Evolutionary conservation across 2,113 vertebrate species (phyloP), one percentile per base, ranked within the genome.

Genomic region (Notothenia rossii): DNA sequence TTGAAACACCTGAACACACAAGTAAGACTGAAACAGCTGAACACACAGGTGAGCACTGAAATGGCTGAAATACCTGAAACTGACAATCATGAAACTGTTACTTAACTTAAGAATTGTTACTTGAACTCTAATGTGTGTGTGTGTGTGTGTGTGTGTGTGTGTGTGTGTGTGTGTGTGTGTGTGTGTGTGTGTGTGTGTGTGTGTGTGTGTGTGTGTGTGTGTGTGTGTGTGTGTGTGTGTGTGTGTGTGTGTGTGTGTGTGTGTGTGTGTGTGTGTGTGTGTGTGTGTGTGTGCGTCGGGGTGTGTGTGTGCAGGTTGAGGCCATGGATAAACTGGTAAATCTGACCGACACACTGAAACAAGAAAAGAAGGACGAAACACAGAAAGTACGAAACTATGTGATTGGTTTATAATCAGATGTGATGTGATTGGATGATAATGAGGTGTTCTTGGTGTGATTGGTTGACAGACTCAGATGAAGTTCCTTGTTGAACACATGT

Each of bases 241-340:
- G 61, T 9, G 18, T 89, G 96, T 60, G 51, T 22, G 36, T 58
- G n/a, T n/a, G n/a, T n/a, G n/a, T n/a, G n/a, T n/a, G n/a, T n/a
- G n/a, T n/a, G n/a, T n/a, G n/a, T n/a, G n/a, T n/a, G n/a, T n/a
- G n/a, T n/a, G n/a, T n/a, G n/a, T n/a, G n/a, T n/a, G n/a, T n/a
- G n/a, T n/a, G n/a, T n/a, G n/a, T n/a, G n/a, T n/a, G n/a, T n/a
- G n/a, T n/a, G n/a, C n/a, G n/a, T n/a, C n/a, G n/a, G n/a, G n/a
- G 25, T 68, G 50, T 29, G 84, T 92, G 48, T 54, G 12, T 62
- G 36, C 61, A 92, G 93, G 95, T 95, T 85, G 95, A 96, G 81
- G 95, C 95, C 50, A 96, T 96, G 95, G 95, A 96, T 65, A 96
- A 96, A 69, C 90, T 96, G 82, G 94, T 95, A 68, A 95, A 96